Evolutionary conservation across 2,113 vertebrate genomes (phyloP), one percentile per base, ranked within the genome.

Genomic region (Dicaeum eximium): DNA sequence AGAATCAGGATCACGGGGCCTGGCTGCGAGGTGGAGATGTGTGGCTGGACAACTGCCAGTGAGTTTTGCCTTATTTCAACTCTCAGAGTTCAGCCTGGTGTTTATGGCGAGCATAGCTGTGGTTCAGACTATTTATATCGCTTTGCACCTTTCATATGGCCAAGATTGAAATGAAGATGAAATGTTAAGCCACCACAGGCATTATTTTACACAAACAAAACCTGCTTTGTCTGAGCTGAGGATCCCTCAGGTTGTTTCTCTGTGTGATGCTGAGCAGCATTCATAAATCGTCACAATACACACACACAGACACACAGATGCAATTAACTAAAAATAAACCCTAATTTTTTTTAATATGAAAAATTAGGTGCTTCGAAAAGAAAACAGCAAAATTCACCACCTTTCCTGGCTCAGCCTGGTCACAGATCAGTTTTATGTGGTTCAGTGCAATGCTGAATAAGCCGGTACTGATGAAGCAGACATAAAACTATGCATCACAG

Each of bases 11-110:
- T 89, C 99, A 99, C 0, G 99, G 99, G 38, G 99, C 99, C 83
- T 99, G 99, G 99, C 98, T 99, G 89, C 98, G 99, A n/a, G 99
- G 99, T 72, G 99, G 99, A 75, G 99, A 99, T 22, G 98, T 99
- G 82, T 99, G 99, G 99, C 96, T 99, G 97, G 98, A 99, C 50
- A 94, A 98, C 98, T 99, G 99, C 98, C 98, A 99, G 99, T 99
- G 96, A 99, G 99, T 98, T 65, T 92, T 92, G 93, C 91, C 94
- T 96, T 91, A 66, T 92, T 95, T 96, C 96, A 97, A 95, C 92
- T 87, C 93, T 82, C 54, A 1, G 80, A 80, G 92, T 88, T 95
- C 92, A 95, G 83, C 67, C 75, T 75, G 47, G 66, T 95, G 88
- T 95, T 97, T 95, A 92, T 92, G 91, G 71, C 80, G 0, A 67